phyloP scores from a whole-genome alignment of 2,888 invertebrate species.

The Vesta saturnalis region DNA sequence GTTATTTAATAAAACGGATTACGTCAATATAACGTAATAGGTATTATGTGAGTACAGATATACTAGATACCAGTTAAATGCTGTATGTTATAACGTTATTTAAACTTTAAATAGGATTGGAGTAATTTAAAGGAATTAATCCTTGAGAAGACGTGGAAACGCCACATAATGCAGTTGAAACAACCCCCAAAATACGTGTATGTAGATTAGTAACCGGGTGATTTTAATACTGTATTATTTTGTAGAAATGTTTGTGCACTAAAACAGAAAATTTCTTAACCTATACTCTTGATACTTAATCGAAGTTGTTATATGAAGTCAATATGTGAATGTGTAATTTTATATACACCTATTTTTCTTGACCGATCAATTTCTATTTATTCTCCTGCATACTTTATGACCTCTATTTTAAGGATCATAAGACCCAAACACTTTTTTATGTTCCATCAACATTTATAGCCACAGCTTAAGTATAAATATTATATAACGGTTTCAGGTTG shows the following conservation, averaged over 20 bases:
- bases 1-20: too few species aligned
- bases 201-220: slow-evolving; percentile 30
- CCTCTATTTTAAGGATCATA: background rate
- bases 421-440: too few species aligned
- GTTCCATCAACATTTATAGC: background rate
- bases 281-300: background rate
- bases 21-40: too few species aligned
- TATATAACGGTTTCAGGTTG: too few species aligned
- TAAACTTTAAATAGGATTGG: slow-evolving; percentile 32
- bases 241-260: background rate
- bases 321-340: background rate
- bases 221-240: slow-evolving; percentile 19
- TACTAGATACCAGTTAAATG: slow-evolving; percentile 12
- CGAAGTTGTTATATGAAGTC: background rate
- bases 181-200: slow-evolving; percentile 35
- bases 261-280: background rate
- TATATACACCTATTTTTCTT: background rate
- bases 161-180: slow-evolving; percentile 34
- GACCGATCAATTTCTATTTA: background rate
- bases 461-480: background rate
- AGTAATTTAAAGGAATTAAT: slow-evolving; percentile 34
- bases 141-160: slow-evolving; percentile 33
- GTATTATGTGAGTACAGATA: too few species aligned
- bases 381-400: background rate
- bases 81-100: slow-evolving; percentile 20